These are phyloP conservation scores for Forbesichthys agassizii DNA, from an alignment of 2,113 vertebrate species.

Conservation along the genomic window DNA sequence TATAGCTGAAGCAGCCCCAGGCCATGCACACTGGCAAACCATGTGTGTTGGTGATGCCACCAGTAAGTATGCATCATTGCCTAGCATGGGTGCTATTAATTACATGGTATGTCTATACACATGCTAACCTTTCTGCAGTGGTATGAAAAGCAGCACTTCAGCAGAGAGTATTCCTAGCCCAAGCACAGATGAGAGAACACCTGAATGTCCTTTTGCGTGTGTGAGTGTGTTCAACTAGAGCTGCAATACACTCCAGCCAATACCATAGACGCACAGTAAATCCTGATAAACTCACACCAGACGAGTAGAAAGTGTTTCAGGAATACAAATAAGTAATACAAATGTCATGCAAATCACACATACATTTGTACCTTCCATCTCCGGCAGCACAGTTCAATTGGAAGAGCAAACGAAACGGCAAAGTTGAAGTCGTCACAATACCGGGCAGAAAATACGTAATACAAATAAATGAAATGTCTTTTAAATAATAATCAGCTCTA, in stretches of 20 bases:
- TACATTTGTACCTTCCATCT: not conserved
- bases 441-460: constrained; percentile 45
- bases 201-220: too few relatives aligned
- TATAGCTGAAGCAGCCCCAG: too few relatives aligned
- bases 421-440: constrained; percentile 35
- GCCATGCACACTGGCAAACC: too few relatives aligned
- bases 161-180: not conserved
- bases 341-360: not conserved
- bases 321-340: not conserved
- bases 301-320: not conserved
- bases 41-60: too few relatives aligned
- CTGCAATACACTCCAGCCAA: too few relatives aligned
- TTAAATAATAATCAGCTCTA: constrained; percentile 73
- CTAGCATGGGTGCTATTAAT: too few relatives aligned
- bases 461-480: constrained; percentile 73
- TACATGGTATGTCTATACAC: too few relatives aligned
- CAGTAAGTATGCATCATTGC: too few relatives aligned
- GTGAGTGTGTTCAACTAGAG: too few relatives aligned
- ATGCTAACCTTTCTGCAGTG: too few relatives aligned
- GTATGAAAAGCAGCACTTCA: not conserved
- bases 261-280: too few relatives aligned
- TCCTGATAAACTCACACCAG: too few relatives aligned
- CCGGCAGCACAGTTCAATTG: constrained; percentile 23
- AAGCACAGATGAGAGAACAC: not conserved
- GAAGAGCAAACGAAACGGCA: constrained; percentile 24